Percentiles rank a stretch among this genome's conserved stretches.
phyloP scores from a whole-genome alignment of 2,113 vertebrate species.

The Todiramphus chloris region DNA sequence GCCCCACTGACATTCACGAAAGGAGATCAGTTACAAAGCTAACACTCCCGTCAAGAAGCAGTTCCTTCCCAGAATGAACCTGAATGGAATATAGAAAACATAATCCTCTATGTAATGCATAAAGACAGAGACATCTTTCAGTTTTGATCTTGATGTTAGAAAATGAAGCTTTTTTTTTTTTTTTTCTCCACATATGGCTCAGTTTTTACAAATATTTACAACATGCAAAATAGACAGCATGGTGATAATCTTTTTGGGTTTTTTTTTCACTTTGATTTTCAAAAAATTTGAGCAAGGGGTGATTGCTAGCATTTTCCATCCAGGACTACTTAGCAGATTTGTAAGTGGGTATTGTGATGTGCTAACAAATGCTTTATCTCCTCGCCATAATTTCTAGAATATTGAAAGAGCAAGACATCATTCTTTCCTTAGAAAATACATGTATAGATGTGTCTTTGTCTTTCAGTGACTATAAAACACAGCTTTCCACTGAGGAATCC shows the following conservation, averaged over 20 bases:
- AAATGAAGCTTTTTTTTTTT: background rate
- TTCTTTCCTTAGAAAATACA: background rate
- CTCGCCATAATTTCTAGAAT: background rate
- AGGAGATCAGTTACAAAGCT: background rate
- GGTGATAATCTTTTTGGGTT: background rate
- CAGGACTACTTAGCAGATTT: background rate
- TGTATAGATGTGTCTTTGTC: background rate
- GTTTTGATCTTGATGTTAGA: background rate
- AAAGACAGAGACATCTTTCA: background rate
- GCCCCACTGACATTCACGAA: background rate
- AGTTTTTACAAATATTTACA: background rate
- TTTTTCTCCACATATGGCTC: background rate
- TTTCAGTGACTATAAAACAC: background rate
- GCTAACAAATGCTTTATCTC: background rate
- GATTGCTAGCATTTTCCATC: background rate
- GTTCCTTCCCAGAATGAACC: background rate
- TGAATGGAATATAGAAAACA: background rate
- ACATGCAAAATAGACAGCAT: background rate
- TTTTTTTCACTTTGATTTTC: background rate
- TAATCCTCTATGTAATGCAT: background rate
- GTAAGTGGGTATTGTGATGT: background rate
- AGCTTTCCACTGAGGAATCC: background rate
- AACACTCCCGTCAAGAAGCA: background rate
- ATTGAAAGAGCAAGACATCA: background rate
- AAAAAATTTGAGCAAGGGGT: background rate